Conservation (phyloP, 2,113 vertebrate species). For the Nycticebus coucang region DNA sequence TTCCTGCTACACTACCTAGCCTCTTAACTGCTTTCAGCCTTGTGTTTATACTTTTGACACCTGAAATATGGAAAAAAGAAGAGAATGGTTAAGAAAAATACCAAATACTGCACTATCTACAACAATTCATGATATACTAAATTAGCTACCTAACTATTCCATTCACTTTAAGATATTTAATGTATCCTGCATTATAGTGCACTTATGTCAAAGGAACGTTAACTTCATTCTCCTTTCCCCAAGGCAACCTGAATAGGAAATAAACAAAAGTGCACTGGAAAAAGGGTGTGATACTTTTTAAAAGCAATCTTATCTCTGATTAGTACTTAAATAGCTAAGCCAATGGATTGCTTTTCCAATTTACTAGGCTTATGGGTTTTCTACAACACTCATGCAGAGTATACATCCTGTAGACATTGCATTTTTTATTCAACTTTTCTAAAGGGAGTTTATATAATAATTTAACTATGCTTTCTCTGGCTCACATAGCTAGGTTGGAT, state of each 20-base stretch:
- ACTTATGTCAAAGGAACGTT: constrained; percentile 65
- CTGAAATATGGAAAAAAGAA: neutral
- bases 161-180: constrained; percentile 46
- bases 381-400: constrained; percentile 62
- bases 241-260: constrained; percentile 11
- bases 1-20: neutral
- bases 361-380: constrained; percentile 67
- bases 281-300: constrained; percentile 54
- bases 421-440: constrained; percentile 73
- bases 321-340: constrained; percentile 58
- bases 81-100: constrained; percentile 38
- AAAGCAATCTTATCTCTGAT: constrained; percentile 66
- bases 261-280: constrained; percentile 54
- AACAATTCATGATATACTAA: constrained; percentile 36
- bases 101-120: neutral
- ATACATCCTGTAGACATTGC: constrained; percentile 43
- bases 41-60: neutral
- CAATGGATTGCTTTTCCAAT: constrained; percentile 73
- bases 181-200: neutral
- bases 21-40: neutral
- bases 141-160: constrained; percentile 45
- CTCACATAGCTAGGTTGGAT: constrained; percentile 63
- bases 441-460: constrained; percentile 79
- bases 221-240: constrained; percentile 58
- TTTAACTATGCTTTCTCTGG: constrained; percentile 78